phyloP scores from a whole-genome alignment of 2,888 invertebrate species.

The Pyrgus malvae region DNA sequence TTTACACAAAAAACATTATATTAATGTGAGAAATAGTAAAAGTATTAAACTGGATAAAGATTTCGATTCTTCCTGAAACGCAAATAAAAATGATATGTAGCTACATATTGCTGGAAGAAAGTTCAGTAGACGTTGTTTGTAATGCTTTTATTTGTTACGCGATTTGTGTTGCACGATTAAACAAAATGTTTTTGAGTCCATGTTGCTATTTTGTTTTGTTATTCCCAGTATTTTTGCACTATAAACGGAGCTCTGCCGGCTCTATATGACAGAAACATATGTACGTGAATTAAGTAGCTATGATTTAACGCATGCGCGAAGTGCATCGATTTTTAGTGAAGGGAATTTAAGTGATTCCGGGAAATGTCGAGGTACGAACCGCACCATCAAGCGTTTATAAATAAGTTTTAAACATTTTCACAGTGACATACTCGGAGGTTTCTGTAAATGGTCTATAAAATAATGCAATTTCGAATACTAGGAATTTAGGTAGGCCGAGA shows the following conservation, averaged over 20 bases:
- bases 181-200: not conserved
- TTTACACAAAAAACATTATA: not conserved
- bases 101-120: constrained; percentile 8
- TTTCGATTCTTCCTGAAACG: not conserved
- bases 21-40: not conserved
- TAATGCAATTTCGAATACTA: too few species aligned
- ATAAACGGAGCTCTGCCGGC: constrained; percentile 36
- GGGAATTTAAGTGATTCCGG: constrained; percentile 34
- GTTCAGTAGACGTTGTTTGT: not conserved
- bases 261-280: constrained; percentile 54
- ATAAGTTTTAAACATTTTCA: too few species aligned
- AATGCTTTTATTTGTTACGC: not conserved
- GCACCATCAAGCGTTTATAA: too few species aligned
- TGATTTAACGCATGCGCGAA: constrained; percentile 61
- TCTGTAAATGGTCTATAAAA: too few species aligned
- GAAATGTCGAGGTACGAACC: too few species aligned
- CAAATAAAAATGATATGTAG: not conserved
- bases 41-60: not conserved
- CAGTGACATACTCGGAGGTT: too few species aligned
- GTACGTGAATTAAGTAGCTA: constrained; percentile 34
- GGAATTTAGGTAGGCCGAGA: too few species aligned
- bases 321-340: constrained; percentile 69
- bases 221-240: not conserved
- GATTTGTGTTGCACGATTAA: not conserved
- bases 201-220: constrained; percentile 8